phyloP scores from a whole-genome alignment of 2,888 invertebrate species.

The Cerceris rybyensis region DNA sequence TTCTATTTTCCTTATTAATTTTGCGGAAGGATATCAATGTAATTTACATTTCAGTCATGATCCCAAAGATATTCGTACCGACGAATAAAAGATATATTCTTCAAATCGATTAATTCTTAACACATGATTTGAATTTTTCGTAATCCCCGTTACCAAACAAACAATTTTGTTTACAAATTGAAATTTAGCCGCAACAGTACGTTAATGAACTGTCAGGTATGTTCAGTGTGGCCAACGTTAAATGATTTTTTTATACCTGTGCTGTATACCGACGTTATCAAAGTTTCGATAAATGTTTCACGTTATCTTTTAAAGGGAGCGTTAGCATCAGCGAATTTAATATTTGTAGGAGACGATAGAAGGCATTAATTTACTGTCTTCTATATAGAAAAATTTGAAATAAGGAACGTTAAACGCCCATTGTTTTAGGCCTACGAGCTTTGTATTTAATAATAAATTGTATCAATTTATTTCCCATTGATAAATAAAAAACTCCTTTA shows the following conservation, averaged over 20 bases:
- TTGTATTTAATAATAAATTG: too few relatives aligned
- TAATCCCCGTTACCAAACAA: conserved; percentile 65
- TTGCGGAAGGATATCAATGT: conserved; percentile 12
- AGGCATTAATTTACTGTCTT: too few relatives aligned
- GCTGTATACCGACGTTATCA: neutral
- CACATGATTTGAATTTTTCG: conserved; percentile 57
- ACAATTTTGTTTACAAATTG: conserved; percentile 71
- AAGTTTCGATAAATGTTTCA: too few relatives aligned
- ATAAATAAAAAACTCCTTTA: too few relatives aligned
- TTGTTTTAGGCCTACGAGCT: too few relatives aligned
- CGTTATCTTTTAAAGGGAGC: too few relatives aligned
- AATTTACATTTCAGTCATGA: conserved; percentile 53
- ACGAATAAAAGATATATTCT: conserved; percentile 8
- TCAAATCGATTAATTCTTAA: conserved; percentile 29
- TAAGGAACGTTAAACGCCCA: too few relatives aligned
- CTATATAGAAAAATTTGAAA: too few relatives aligned
- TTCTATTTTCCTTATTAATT: conserved; percentile 18
- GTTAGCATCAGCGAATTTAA: too few relatives aligned
- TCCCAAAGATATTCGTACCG: neutral
- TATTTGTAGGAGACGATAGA: too few relatives aligned
- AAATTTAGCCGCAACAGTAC: conserved; percentile 38
- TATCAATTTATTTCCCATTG: too few relatives aligned
- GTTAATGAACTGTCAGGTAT: neutral
- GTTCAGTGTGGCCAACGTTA: neutral
- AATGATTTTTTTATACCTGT: too few relatives aligned